phyloP scores from a whole-genome alignment of 2,888 invertebrate genomes.

The Amblyjoppa fuscipennis region DNA sequence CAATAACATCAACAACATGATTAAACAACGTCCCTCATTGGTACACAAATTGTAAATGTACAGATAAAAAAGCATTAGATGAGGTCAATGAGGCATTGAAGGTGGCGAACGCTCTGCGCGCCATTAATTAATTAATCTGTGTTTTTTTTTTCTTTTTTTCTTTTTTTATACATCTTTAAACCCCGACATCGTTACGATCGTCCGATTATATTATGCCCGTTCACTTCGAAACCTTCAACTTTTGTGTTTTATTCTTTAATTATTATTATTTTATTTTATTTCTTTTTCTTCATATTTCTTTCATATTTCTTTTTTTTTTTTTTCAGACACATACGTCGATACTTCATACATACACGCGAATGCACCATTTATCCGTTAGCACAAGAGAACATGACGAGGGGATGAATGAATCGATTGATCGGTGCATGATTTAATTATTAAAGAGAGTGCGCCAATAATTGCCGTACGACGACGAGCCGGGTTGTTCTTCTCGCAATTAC shows the following conservation, averaged over 20 bases:
- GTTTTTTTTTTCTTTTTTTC: slow-evolving; percentile 64
- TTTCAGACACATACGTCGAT: slow-evolving; percentile 73
- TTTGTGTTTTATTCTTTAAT: slow-evolving; percentile 57
- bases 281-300: slow-evolving; percentile 58
- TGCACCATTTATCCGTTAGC: slow-evolving; percentile 73
- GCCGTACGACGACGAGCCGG: slow-evolving; percentile 59
- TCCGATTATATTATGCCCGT: slow-evolving; percentile 64
- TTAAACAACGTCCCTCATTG: slow-evolving; percentile 86
- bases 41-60: slow-evolving; percentile 86
- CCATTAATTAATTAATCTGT: slow-evolving; percentile 74
- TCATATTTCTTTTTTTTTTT: slow-evolving; percentile 47
- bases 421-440: slow-evolving; percentile 84
- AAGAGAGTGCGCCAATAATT: slow-evolving; percentile 81
- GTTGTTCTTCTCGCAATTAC: slow-evolving; percentile 22
- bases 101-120: slow-evolving; percentile 83
- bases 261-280: too few relatives aligned
- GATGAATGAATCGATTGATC: slow-evolving; percentile 80
- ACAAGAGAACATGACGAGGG: slow-evolving; percentile 73
- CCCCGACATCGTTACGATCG: slow-evolving; percentile 61
- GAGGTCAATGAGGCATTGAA: slow-evolving; percentile 85
- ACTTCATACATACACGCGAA: slow-evolving; percentile 80
- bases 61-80: slow-evolving; percentile 85
- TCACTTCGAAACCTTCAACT: slow-evolving; percentile 66
- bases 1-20: slow-evolving; percentile 92
- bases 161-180: slow-evolving; percentile 71